Evolutionary conservation across 2,888 invertebrate species (phyloP).

Genomic region (Seira ritae): DNA sequence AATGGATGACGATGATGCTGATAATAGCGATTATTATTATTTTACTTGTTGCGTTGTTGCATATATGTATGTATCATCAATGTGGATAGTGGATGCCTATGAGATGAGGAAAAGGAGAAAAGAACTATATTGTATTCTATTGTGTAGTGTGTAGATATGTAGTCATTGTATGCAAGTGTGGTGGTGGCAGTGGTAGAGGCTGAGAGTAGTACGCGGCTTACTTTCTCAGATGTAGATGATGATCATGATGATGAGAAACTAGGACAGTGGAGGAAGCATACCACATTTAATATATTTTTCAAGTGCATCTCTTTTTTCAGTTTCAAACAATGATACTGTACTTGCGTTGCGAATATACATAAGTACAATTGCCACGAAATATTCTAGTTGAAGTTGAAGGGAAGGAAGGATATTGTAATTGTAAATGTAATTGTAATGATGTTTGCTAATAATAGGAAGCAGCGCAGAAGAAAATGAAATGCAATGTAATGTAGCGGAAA

Average conservation of each 20-base stretch:
- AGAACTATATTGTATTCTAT: neutral
- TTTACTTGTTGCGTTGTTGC: conserved; percentile 1
- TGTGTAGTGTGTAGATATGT: neutral
- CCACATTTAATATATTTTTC: neutral
- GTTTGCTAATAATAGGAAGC: too few species aligned
- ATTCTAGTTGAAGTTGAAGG: neutral
- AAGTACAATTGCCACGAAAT: neutral
- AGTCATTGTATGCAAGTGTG: conserved; percentile 6
- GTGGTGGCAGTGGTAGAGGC: neutral
- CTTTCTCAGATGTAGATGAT: conserved; percentile 58
- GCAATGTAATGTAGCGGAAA: too few species aligned
- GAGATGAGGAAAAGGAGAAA: too few species aligned
- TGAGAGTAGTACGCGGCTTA: conserved; percentile 57
- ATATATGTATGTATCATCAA: neutral
- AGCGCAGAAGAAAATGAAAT: too few species aligned
- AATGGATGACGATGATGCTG: neutral
- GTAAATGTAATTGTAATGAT: too few species aligned
- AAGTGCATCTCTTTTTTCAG: too few species aligned
- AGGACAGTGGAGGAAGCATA: conserved; percentile 42
- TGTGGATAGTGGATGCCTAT: too few species aligned
- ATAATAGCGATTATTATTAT: conserved; percentile 26
- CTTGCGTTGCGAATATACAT: too few species aligned
- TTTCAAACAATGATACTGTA: too few species aligned
- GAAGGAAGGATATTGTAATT: neutral
- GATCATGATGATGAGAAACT: conserved; percentile 53